Base-by-base conservation (phyloP, 1,140 invertebrate genomes). In the Ganaspis sp. region DNA sequence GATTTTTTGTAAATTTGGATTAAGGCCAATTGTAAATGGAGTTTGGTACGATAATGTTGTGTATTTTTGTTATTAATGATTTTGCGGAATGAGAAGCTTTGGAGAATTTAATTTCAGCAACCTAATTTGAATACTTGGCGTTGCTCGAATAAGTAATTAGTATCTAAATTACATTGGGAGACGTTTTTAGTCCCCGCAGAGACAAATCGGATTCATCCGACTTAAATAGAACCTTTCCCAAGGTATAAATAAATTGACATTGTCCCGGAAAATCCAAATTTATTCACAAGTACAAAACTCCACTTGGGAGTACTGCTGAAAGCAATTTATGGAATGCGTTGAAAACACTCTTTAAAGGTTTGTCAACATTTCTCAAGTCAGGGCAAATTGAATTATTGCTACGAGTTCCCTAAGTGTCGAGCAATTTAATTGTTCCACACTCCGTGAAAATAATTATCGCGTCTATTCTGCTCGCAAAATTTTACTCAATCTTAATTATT, bases 231-330 rank as follows among this genome's bases (percentile, higher is more conserved):
- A 23, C 0, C 53, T 58, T 23, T 58, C 21, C 9, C 19, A 9
- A 23, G 19, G 19, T 58, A 58, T 21, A 58, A 58, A 58, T 58
- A 58, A 23, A 58, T 58, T 58, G 53, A 58, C 53, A 58, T 58
- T 58, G 53, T 58, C 1, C 21, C 53, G 9, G 17, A 6, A 58
- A 58, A 9, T 23, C 21, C 9, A 23, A 58, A 58, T 58, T 21
- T 58, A 58, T 58, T 58, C 53, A 58, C 17, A 54, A 54, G 1
- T 26, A 2, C 5, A 64, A 9, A 5, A 64, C 26, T 64, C 15
- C 23, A 26, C 23, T 64, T 3, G 26, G 12, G 26, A 15, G 15
- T 11, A 21, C 26, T 64, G 1, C 54, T 64, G 12, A 64, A 64
- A 29, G 21, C 23, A 64, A 64, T 64, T 64, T 64, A 15, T 64